Conservation (phyloP, 2,113 vertebrate genomes). For the Conger conger region DNA sequence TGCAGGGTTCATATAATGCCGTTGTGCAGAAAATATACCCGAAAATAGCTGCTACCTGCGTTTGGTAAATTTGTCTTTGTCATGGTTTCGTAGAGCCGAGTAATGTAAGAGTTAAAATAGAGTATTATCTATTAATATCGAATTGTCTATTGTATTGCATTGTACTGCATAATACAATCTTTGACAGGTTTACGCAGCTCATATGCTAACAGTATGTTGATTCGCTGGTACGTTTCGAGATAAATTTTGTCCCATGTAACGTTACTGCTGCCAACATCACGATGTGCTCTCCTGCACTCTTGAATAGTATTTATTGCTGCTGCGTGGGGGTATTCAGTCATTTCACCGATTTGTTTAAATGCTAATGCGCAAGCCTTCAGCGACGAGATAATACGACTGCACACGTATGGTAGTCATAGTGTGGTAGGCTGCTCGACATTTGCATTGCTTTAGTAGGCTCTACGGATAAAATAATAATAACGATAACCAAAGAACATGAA, state of each 20-base stretch:
- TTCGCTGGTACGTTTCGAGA: background rate
- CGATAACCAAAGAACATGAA: background rate
- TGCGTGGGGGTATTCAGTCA: background rate
- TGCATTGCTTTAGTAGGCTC: background rate
- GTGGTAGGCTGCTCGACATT: background rate
- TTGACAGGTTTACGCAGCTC: background rate
- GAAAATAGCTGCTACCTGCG: background rate
- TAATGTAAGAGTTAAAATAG: background rate
- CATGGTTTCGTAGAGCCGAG: too few relatives aligned
- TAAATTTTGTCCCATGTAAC: too few relatives aligned
- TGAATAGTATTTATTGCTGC: too few relatives aligned
- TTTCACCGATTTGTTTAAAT: background rate
- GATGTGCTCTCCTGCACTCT: background rate
- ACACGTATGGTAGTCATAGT: background rate
- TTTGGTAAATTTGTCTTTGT: too few relatives aligned
- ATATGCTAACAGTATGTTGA: background rate
- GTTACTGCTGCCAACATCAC: too few relatives aligned
- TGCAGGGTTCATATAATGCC: background rate
- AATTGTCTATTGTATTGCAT: background rate
- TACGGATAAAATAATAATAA: slow-evolving; percentile 1
- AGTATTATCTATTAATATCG: background rate
- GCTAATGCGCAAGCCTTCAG: background rate
- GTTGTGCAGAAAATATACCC: background rate
- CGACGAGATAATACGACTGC: background rate
- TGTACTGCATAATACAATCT: background rate